phyloP scores from a whole-genome alignment of 2,797 vertebrate genomes.

The Leptoclinus maculatus region DNA sequence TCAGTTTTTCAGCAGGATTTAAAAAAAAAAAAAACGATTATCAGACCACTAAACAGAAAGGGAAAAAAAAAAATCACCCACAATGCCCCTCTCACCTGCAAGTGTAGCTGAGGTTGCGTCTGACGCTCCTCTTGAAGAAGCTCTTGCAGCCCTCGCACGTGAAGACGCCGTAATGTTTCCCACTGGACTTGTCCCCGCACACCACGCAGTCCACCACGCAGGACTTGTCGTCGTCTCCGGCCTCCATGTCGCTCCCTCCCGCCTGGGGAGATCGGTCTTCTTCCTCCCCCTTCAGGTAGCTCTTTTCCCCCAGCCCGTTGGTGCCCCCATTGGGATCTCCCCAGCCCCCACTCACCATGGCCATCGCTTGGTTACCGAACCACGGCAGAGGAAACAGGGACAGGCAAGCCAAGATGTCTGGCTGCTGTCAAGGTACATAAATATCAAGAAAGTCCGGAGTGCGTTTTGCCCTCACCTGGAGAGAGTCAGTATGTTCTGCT shows the following conservation, averaged over 20 bases:
- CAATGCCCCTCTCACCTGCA: slow-evolving; percentile 86
- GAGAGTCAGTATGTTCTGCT: not conserved
- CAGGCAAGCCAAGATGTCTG: slow-evolving; percentile 63
- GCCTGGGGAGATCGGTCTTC: slow-evolving; percentile 91
- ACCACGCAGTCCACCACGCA: slow-evolving; percentile 94
- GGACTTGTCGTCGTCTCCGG: slow-evolving; percentile 90
- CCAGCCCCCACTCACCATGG: slow-evolving; percentile 96
- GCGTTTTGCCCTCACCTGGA: slow-evolving; percentile 16
- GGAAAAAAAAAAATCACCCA: slow-evolving; percentile 26
- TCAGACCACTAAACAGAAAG: not conserved
- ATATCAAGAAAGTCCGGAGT: slow-evolving; percentile 35
- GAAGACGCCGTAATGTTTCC: slow-evolving; percentile 95
- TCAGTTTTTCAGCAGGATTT: not conserved
- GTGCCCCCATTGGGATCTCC: slow-evolving; percentile 92
- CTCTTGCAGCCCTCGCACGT: slow-evolving; percentile 97
- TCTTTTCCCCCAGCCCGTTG: slow-evolving; percentile 89
- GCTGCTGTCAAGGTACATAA: slow-evolving; percentile 71
- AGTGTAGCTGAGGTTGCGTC: slow-evolving; percentile 94
- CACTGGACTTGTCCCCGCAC: slow-evolving; percentile 94
- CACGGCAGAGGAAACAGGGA: slow-evolving; percentile 65
- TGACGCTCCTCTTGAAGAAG: slow-evolving; percentile 94
- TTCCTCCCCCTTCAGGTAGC: slow-evolving; percentile 88
- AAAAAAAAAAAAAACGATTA: too few species aligned
- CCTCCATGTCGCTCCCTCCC: slow-evolving; percentile 91
- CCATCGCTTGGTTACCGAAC: slow-evolving; percentile 87